These are phyloP conservation scores for Taenaris catops DNA, from an alignment of 2,888 invertebrate genomes.

Conservation along the genomic window DNA sequence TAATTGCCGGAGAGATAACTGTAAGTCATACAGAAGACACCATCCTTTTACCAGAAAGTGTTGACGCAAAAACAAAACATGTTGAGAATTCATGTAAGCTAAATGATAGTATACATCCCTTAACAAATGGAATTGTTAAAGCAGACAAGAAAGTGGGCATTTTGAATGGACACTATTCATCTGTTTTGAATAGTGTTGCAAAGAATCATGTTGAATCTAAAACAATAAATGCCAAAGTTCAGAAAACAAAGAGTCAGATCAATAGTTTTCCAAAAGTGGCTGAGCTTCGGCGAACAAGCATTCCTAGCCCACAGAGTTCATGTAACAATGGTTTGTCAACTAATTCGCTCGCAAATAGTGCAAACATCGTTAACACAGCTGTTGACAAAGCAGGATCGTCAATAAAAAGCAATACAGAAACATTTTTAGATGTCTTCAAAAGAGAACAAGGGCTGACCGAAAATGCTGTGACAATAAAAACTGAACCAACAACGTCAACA, in stretches of 20 bases:
- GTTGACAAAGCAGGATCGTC: slow-evolving; percentile 35
- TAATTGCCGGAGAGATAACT: slow-evolving; percentile 70
- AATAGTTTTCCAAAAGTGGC: slow-evolving; percentile 35
- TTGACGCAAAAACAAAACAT: slow-evolving; percentile 48
- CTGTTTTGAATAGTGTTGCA: slow-evolving; percentile 28
- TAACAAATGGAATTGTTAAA: slow-evolving; percentile 57
- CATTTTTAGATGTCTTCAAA: slow-evolving; percentile 71
- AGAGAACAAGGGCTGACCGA: slow-evolving; percentile 56
- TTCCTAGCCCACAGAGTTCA: slow-evolving; percentile 46
- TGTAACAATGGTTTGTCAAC: slow-evolving; percentile 31
- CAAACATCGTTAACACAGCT: slow-evolving; percentile 54
- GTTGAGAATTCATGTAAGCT: slow-evolving; percentile 55
- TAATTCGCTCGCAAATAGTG: slow-evolving; percentile 50
- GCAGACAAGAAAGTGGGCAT: slow-evolving; percentile 44
- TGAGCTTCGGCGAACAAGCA: slow-evolving; percentile 38
- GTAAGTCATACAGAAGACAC: slow-evolving; percentile 71
- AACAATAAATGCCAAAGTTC: slow-evolving; percentile 52
- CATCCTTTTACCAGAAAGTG: slow-evolving; percentile 53
- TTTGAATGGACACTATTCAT: slow-evolving; percentile 55
- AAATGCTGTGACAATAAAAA: slow-evolving; percentile 33
- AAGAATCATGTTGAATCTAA: slow-evolving; percentile 40
- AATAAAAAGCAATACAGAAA: slow-evolving; percentile 44
- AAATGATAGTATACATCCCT: slow-evolving; percentile 42
- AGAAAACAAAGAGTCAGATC: slow-evolving; percentile 46
- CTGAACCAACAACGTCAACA: slow-evolving; percentile 33